Conservation (phyloP, 2,113 vertebrate species). For the Platichthys stellatus region DNA sequence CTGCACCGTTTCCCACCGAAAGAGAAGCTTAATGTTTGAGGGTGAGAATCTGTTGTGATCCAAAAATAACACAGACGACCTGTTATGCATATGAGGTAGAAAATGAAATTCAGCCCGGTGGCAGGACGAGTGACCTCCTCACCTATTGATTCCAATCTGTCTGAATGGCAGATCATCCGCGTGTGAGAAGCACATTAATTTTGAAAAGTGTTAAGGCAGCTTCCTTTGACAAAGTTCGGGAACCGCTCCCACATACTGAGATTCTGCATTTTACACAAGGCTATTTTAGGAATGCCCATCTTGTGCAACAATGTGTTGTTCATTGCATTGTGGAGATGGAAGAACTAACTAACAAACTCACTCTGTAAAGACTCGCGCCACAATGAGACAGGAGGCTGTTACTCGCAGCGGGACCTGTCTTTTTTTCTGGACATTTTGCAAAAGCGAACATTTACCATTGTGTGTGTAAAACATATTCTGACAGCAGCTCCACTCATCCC, state of each 20-base stretch:
- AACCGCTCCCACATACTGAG: constrained; percentile 2
- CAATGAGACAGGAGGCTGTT: too few species aligned
- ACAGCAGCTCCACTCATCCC: constrained; percentile 5
- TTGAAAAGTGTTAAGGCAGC: constrained; percentile 46
- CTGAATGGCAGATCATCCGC: constrained; percentile 49
- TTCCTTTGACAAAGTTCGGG: constrained; percentile 56
- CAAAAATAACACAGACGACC: constrained; percentile 42
- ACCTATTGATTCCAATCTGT: constrained; percentile 72
- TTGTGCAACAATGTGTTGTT: too few species aligned
- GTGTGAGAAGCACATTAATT: constrained; percentile 70
- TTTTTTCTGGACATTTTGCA: too few species aligned
- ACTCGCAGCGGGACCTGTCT: too few species aligned
- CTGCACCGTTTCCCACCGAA: not conserved
- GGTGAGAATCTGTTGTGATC: constrained; percentile 25
- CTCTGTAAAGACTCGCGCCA: too few species aligned
- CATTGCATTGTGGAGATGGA: too few species aligned
- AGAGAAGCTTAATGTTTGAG: constrained; percentile 30
- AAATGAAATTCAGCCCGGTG: constrained; percentile 64
- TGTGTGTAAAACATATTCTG: not conserved
- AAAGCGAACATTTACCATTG: too few species aligned
- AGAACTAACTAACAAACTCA: too few species aligned
- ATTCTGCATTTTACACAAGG: not conserved
- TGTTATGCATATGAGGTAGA: constrained; percentile 67
- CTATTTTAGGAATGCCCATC: not conserved
- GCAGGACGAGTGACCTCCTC: constrained; percentile 58